These are phyloP conservation scores for Setipinna tenuifilis DNA, from an alignment of 2,797 vertebrate species.

Conservation along the genomic window DNA sequence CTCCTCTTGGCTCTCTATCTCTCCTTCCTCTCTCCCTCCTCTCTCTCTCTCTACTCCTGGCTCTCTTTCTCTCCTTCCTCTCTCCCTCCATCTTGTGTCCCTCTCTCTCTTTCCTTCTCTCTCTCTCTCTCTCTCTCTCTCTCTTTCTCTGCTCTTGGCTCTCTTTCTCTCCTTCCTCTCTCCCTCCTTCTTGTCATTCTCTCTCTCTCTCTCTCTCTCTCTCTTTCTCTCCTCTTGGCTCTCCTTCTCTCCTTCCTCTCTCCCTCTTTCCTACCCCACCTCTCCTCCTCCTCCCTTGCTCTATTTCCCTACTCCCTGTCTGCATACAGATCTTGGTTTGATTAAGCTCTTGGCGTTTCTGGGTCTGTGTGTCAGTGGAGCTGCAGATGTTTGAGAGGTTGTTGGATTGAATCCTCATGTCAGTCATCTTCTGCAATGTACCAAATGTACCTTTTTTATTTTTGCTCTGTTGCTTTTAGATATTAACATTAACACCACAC, in stretches of 20 bases:
- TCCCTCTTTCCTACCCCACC: background rate
- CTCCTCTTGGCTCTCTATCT: no score
- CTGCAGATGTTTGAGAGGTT: constrained; percentile 58
- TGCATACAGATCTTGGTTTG: constrained; percentile 56
- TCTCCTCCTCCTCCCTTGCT: no score
- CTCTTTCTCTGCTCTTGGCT: no score
- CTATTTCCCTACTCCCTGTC: constrained; percentile 37
- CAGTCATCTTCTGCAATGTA: constrained; percentile 51
- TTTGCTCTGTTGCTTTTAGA: no score
- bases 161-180: no score
- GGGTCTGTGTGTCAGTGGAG: constrained; percentile 74
- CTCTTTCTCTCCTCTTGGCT: constrained; percentile 20
- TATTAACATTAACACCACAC: no score
- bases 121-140: constrained; percentile 18
- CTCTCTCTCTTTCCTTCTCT: no score
- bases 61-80: constrained; percentile 3
- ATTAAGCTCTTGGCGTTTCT: constrained; percentile 69
- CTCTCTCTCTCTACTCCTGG: no score
- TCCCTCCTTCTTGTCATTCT: background rate
- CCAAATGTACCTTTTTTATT: no score
- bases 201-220: no score
- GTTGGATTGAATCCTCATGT: constrained; percentile 54
- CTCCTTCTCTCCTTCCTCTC: constrained; percentile 40
- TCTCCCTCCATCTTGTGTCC: background rate
- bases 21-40: background rate